Evolutionary conservation across 1,140 invertebrate genomes (phyloP).

Genomic region (Cepaea nemoralis): DNA sequence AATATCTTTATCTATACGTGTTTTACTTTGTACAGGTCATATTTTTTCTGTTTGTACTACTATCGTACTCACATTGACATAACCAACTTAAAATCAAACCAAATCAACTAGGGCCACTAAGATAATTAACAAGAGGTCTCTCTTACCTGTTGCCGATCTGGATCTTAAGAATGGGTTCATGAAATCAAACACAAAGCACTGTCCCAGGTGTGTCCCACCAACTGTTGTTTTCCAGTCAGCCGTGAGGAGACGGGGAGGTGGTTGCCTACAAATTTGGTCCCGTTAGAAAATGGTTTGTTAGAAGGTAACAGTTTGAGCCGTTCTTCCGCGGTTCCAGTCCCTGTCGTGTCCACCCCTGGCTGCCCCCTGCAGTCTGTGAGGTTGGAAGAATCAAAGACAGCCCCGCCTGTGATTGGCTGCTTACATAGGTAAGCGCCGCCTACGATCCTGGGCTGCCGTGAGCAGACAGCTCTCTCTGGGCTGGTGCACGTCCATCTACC

Average conservation of each 20-base stretch:
- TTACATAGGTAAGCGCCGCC: conserved; percentile 8
- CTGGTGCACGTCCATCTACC: background rate
- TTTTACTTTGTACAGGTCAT: no score
- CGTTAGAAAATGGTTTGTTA: background rate
- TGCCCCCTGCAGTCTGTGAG: background rate
- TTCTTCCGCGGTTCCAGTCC: background rate
- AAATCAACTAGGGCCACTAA: no score
- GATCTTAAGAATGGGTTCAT: background rate
- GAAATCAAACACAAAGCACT: background rate
- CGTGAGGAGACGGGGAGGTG: background rate
- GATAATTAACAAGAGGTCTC: background rate
- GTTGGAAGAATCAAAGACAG: background rate
- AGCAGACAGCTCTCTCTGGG: background rate
- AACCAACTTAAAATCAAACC: no score
- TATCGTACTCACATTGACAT: background rate
- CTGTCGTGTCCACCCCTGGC: background rate
- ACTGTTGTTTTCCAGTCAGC: background rate
- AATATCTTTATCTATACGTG: no score
- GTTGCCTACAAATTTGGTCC: background rate
- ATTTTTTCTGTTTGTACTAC: no score
- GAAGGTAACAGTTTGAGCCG: background rate
- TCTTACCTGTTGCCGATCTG: background rate
- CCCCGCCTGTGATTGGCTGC: background rate
- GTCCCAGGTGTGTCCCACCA: background rate
- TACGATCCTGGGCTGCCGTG: background rate